A percentile compares a stretch with the other conserved stretches of the same genome.
These are phyloP conservation scores for Lasioglossum leucozonium DNA, from an alignment of 2,888 invertebrate species.

Conservation along the genomic window DNA sequence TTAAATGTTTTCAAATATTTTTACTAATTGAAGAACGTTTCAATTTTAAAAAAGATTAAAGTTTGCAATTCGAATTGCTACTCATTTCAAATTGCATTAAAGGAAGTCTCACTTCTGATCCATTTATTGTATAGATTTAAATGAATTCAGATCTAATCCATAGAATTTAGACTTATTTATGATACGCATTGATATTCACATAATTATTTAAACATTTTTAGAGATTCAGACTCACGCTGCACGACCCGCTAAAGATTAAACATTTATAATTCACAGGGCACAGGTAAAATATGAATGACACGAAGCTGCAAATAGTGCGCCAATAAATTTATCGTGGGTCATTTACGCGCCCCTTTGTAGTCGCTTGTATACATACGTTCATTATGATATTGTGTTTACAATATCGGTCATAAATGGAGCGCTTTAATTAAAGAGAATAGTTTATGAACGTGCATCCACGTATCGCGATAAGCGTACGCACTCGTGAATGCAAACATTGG, in stretches of 20 bases:
- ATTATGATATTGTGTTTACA: slow-evolving; percentile 1
- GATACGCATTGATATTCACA: not conserved
- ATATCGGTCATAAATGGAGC: slow-evolving; percentile 4
- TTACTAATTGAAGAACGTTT: not conserved
- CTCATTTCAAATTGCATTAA: too few relatives aligned
- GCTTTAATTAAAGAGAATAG: slow-evolving; percentile 12
- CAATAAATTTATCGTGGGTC: not conserved
- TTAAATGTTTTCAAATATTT: not conserved
- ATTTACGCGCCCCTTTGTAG: not conserved
- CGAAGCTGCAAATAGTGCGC: slow-evolving; percentile 2
- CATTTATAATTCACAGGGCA: not conserved
- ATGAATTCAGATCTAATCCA: too few relatives aligned
- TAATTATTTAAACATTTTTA: not conserved
- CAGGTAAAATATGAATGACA: not conserved
- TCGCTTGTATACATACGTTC: not conserved
- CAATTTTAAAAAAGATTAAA: not conserved
- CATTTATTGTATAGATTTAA: not conserved
- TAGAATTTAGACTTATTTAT: not conserved
- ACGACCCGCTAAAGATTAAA: not conserved
- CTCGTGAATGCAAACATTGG: not conserved
- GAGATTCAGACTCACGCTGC: not conserved
- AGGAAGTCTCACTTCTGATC: not conserved
- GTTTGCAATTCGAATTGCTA: not conserved
- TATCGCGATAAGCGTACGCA: not conserved
- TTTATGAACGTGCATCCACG: not conserved